Evolutionary conservation across 2,888 invertebrate genomes (phyloP).

Genomic region (Oscheius sp.): DNA sequence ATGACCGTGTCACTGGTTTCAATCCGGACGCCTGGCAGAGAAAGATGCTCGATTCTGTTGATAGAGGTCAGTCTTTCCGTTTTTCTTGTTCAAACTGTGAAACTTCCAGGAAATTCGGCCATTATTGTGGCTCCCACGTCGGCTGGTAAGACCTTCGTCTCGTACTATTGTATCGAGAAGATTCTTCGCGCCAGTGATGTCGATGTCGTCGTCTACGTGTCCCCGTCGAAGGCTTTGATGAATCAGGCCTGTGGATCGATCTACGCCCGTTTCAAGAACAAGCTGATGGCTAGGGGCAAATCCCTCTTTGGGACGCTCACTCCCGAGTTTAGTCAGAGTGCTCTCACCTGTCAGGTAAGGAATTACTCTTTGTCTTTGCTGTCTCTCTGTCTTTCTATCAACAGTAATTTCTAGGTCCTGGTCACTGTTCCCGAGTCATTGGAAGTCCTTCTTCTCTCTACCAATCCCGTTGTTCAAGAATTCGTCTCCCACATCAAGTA

Average conservation of each 20-base stretch:
- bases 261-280: conserved; percentile 73
- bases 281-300: conserved; percentile 71
- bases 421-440: conserved; percentile 71
- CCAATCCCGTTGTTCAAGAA: conserved; percentile 65
- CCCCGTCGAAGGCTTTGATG: conserved; percentile 74
- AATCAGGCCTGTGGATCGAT: conserved; percentile 73
- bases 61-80: conserved; percentile 57
- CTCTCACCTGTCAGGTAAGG: conserved; percentile 64
- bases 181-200: conserved; percentile 73
- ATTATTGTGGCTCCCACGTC: conserved; percentile 75
- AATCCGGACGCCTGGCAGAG: conserved; percentile 74
- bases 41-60: conserved; percentile 73
- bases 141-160: conserved; percentile 75
- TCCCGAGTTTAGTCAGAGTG: conserved; percentile 65
- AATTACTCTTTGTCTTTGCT: not conserved
- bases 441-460: conserved; percentile 66
- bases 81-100: not conserved
- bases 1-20: conserved; percentile 73
- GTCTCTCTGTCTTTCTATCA: not conserved
- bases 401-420: conserved; percentile 51
- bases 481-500: conserved; percentile 70
- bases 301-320: conserved; percentile 73
- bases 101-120: conserved; percentile 71
- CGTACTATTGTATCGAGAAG: conserved; percentile 75
- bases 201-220: conserved; percentile 74